Base-by-base conservation (phyloP, 2,888 invertebrate species). In the Callinectes sapidus region DNA sequence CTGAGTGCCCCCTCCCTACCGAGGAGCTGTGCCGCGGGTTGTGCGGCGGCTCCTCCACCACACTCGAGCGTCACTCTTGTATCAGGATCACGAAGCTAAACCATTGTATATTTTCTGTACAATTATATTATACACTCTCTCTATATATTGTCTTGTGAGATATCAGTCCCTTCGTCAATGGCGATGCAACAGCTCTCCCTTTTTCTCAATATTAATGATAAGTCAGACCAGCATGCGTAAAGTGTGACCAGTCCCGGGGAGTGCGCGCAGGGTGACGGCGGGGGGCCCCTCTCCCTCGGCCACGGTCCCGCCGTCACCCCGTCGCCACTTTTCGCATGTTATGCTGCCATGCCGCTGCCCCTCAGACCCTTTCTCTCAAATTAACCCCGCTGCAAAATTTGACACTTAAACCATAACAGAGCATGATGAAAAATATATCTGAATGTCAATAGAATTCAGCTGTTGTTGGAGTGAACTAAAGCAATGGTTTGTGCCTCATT, bases 401-500 rank as follows among this genome's bases (percentile, higher is more conserved):
- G 92, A 90, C 87, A 89, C 81, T 48, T 71, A 93, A 89, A 89
- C 89, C 61, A 87, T 90, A 90, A 90, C 71, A 87, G 55, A 88
- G 92, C 92, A 93, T 93, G 92, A 92, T 90, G 61, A 86, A 90
- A 89, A 92, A 91, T 88, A 61, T 35, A 81, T 91, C 91, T 91
- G 92, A 91, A 93, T 93, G 92, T 93, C 92, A 93, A 61, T 81
- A 87, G 92, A 93, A 42, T 85, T 61, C 89, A 89, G 91, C 92
- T 71, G 89, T 89, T 66, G 85, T 91, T 91, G 61, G 28, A 88
- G 89, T 90, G 85, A 89, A 91, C 85, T 90, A 93, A 91, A 93
- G 92, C 92, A 93, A 93, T 93, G 92, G 92, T 93, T 93, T 93
- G 92, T 90, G 92, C 91, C 91, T 91, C 92, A 93, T 87, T 91